Percentiles rank a stretch among this genome's conserved stretches.
phyloP scores from a whole-genome alignment of 1,140 invertebrate genomes.

The Microplitis mediator region DNA sequence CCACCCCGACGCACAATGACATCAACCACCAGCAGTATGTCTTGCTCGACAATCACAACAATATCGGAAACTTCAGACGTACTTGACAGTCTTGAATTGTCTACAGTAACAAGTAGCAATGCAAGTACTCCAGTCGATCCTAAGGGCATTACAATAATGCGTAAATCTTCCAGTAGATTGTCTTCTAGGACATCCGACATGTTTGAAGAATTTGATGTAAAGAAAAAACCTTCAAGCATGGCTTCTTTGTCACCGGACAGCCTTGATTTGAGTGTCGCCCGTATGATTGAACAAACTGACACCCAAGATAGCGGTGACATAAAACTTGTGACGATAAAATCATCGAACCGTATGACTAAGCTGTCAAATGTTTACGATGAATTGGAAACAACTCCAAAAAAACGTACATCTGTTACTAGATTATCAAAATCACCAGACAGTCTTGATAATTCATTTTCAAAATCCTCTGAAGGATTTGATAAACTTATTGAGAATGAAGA shows the following conservation, averaged over 20 bases:
- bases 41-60: slow-evolving; percentile 42
- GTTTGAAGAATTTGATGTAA: slow-evolving; percentile 51
- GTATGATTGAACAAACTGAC: slow-evolving; percentile 28
- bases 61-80: slow-evolving; percentile 45
- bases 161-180: slow-evolving; percentile 54
- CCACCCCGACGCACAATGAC: slow-evolving; percentile 47
- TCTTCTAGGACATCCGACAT: slow-evolving; percentile 50
- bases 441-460: slow-evolving; percentile 52
- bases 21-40: slow-evolving; percentile 28
- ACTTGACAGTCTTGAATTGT: slow-evolving; percentile 47
- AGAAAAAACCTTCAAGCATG: slow-evolving; percentile 41
- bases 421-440: slow-evolving; percentile 55
- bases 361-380: slow-evolving; percentile 48
- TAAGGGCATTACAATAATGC: slow-evolving; percentile 39
- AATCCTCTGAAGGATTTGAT: slow-evolving; percentile 52
- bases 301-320: slow-evolving; percentile 31
- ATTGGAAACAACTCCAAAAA: slow-evolving; percentile 39
- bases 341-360: slow-evolving; percentile 43
- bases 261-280: slow-evolving; percentile 39
- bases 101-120: slow-evolving; percentile 22
- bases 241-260: slow-evolving; percentile 56
- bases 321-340: slow-evolving; percentile 31
- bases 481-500: slow-evolving; percentile 44
- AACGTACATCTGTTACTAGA: slow-evolving; percentile 43
- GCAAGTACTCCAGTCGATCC: slow-evolving; percentile 38